These are phyloP conservation scores for Tupiocoris notatus DNA, from an alignment of 2,888 invertebrate species.

Conservation along the genomic window DNA sequence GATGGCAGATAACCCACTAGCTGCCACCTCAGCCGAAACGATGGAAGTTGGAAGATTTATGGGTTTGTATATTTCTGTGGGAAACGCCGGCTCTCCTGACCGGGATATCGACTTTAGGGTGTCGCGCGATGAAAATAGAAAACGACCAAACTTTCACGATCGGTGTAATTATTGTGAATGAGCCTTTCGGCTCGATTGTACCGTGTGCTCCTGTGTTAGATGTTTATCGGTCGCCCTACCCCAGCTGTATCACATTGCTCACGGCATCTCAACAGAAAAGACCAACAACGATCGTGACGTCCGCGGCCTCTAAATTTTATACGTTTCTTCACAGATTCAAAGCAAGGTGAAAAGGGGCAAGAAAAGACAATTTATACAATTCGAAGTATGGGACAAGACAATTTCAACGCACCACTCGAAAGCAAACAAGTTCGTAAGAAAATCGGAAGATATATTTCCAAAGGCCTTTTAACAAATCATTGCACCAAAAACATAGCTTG, in stretches of 20 bases:
- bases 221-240: background rate
- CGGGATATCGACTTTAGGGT: background rate
- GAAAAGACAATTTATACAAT: too few species aligned
- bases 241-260: background rate
- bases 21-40: background rate
- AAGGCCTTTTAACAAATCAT: too few species aligned
- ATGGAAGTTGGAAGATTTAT: background rate
- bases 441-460: too few species aligned
- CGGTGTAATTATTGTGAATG: conserved; percentile 40
- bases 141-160: background rate
- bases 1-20: background rate
- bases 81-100: background rate
- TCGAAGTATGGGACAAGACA: too few species aligned
- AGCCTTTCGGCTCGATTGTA: conserved; percentile 5
- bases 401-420: too few species aligned
- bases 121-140: conserved; percentile 26
- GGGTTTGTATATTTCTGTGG: background rate
- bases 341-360: too few species aligned
- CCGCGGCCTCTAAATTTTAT: too few species aligned
- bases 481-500: too few species aligned
- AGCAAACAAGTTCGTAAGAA: too few species aligned
- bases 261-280: too few species aligned
- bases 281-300: too few species aligned
- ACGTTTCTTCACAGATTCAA: too few species aligned
- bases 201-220: background rate